phyloP scores from a whole-genome alignment of 2,113 vertebrate genomes.

The Ophiodon elongatus region DNA sequence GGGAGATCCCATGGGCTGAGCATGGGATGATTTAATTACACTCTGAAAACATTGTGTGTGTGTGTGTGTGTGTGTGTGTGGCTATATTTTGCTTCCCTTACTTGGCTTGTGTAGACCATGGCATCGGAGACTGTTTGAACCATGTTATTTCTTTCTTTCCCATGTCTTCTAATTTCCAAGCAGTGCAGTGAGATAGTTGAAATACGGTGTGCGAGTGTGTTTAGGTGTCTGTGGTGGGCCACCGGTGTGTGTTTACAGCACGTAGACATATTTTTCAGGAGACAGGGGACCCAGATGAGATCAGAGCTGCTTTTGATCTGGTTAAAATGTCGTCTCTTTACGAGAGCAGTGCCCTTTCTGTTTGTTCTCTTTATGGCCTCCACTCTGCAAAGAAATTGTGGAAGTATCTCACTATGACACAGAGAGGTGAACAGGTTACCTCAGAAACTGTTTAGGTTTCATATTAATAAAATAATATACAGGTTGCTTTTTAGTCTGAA shows the following conservation, averaged over 20 bases:
- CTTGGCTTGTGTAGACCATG: slow-evolving; percentile 14
- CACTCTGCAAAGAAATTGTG: slow-evolving; percentile 2
- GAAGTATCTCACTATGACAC: slow-evolving; percentile 4
- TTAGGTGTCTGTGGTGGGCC: background rate
- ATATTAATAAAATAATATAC: background rate
- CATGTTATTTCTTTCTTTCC: slow-evolving; percentile 6
- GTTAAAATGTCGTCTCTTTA: slow-evolving; percentile 16
- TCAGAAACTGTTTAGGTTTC: background rate
- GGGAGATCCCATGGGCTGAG: slow-evolving; percentile 61
- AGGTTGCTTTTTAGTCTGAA: background rate
- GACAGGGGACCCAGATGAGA: slow-evolving; percentile 3
- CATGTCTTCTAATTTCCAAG: slow-evolving; percentile 29
- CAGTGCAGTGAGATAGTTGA: slow-evolving; percentile 10
- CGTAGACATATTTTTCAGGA: background rate
- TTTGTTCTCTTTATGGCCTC: slow-evolving; percentile 17
- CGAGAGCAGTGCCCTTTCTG: background rate
- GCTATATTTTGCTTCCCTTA: slow-evolving; percentile 30
- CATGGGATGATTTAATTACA: slow-evolving; percentile 75
- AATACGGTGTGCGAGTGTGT: background rate
- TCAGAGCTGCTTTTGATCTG: slow-evolving; percentile 49
- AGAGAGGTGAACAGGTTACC: background rate
- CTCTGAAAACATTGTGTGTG: slow-evolving; percentile 67
- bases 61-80: slow-evolving; percentile 9
- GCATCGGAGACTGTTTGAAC: slow-evolving; percentile 32
- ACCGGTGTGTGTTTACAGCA: slow-evolving; percentile 20